phyloP scores from a whole-genome alignment of 2,797 vertebrate genomes.

The Brachymystax lenok region DNA sequence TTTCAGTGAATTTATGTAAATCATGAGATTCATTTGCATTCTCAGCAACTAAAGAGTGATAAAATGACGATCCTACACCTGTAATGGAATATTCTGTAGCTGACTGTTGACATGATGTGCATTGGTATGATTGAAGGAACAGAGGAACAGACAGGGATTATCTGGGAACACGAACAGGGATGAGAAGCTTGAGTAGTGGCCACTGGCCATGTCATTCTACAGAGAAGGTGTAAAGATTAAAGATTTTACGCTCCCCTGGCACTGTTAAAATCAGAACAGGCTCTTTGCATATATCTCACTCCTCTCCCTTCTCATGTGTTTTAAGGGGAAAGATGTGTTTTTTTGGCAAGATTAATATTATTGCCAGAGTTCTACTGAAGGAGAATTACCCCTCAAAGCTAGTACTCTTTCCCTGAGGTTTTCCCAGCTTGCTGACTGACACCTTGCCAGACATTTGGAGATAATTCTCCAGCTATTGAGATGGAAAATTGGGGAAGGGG shows the following conservation, averaged over 20 bases:
- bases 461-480: slow-evolving; percentile 73
- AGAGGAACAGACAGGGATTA: not conserved
- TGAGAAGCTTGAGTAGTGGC: not conserved
- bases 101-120: not conserved
- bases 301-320: slow-evolving; percentile 20
- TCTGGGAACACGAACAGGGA: not conserved
- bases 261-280: not conserved
- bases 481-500: slow-evolving; percentile 64
- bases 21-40: too few species aligned
- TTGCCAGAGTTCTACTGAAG: slow-evolving; percentile 60
- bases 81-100: not conserved
- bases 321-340: slow-evolving; percentile 40
- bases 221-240: not conserved
- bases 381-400: slow-evolving; percentile 37
- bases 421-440: slow-evolving; percentile 51
- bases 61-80: too few species aligned
- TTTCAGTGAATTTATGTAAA: too few species aligned
- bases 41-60: too few species aligned
- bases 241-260: not conserved
- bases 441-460: slow-evolving; percentile 75
- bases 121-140: not conserved
- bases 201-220: not conserved
- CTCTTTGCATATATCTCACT: too few species aligned
- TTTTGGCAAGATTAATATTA: slow-evolving; percentile 43
- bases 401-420: slow-evolving; percentile 17